Base-by-base conservation (phyloP, 2,888 invertebrate species). In the Cephus spinipes region DNA sequence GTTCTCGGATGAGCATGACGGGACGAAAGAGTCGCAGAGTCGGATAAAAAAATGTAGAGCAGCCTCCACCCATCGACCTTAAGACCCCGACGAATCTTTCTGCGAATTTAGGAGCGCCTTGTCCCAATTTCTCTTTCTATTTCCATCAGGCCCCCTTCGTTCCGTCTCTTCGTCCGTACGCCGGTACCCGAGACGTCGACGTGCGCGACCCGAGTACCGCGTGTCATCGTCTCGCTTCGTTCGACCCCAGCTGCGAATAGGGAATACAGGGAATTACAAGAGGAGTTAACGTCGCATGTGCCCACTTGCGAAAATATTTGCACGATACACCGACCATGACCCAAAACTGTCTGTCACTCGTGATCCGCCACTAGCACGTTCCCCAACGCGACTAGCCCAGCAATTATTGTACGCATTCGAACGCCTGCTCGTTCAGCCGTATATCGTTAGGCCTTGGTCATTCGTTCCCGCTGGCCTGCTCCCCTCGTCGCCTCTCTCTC, bases 291-390 rank as follows among this genome's bases (percentile, higher is more conserved):
- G 23, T 55, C 55, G 55, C 55, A 23, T 23, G 9, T 23, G 55
- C 9, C 9, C 55, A 81, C 78, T 80, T 77, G 81, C 83, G 78
- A 86, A 83, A 86, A 84, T 82, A 80, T 82, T 84, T 73, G 74
- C 81, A 77, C 78, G 79, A 75, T 75, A 75, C 74, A 69, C 73
- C 79, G 85, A 82, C 83, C 86, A 73, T 85, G 85, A 85, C 86
- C 85, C 34, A 83, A 84, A 84, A 86, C 79, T 82, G 86, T 83
- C 83, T 31, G 79, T 86, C 82, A 79, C 73, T 75, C 75, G 76
- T 36, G 79, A 73, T 71, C 69, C 33, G 80, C 40, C 12, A 75
- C 34, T 33, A 69, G 31, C 71, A 31, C 31, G 71, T 71, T 33
- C 71, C 33, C 71, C 31, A 33, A 15, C 71, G 32, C 71, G 31